Percentiles rank a stretch among this genome's conserved stretches.
phyloP scores from a whole-genome alignment of 2,888 invertebrate genomes.

The Strigamia crassipes region DNA sequence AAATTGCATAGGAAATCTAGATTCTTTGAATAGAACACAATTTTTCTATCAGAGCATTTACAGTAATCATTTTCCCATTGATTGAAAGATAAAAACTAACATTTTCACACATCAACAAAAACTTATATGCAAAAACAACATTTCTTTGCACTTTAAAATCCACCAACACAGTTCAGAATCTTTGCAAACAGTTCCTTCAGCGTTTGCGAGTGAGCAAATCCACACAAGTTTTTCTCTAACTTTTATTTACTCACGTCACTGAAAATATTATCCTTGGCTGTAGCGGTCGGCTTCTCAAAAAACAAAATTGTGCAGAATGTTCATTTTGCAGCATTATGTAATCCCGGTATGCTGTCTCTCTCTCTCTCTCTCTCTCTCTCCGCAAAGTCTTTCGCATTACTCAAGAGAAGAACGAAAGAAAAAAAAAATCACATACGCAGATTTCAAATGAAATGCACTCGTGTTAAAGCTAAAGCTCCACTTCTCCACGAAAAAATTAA shows the following conservation, averaged over 20 bases:
- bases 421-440: background rate
- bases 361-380: background rate
- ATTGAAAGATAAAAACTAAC: background rate
- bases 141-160: too few species aligned
- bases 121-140: too few species aligned
- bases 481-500: background rate
- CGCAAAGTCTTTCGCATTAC: background rate
- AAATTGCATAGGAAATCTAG: too few species aligned
- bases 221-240: background rate
- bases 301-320: conserved; percentile 13
- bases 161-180: too few species aligned
- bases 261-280: conserved; percentile 8
- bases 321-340: conserved; percentile 14
- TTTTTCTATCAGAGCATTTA: too few species aligned
- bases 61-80: background rate
- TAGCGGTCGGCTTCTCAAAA: background rate
- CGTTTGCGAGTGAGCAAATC: background rate
- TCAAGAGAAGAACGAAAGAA: background rate
- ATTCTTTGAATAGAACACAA: too few species aligned
- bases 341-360: background rate
- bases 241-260: conserved; percentile 22
- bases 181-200: too few species aligned
- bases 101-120: background rate
- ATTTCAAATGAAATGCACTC: background rate
- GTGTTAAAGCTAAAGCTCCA: background rate